Conservation (phyloP, 2,113 vertebrate genomes). For the Anolis sagrei region DNA sequence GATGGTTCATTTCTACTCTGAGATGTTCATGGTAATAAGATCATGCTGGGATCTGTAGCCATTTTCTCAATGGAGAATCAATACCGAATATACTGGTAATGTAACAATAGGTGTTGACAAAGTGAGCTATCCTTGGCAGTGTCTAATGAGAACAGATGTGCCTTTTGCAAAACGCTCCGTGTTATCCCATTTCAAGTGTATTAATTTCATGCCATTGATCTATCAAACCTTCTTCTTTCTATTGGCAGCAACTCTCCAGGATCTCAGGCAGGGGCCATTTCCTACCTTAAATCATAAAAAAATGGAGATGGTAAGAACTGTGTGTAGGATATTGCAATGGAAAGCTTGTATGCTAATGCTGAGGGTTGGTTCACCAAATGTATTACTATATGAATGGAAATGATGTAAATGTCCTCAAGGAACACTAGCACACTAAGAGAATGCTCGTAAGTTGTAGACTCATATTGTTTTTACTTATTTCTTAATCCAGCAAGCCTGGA, state of each 20-base stretch:
- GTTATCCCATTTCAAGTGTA: background rate
- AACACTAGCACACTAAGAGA: conserved; percentile 63
- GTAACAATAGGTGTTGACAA: conserved; percentile 70
- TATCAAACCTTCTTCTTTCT: background rate
- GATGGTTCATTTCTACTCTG: background rate
- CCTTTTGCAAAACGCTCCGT: background rate
- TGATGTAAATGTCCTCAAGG: conserved; percentile 49
- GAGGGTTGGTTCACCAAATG: background rate
- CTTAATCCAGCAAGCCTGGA: conserved; percentile 55
- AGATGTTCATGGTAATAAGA: conserved; percentile 43
- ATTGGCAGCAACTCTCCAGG: background rate
- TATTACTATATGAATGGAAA: conserved; percentile 48
- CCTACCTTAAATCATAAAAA: background rate
- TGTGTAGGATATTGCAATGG: background rate
- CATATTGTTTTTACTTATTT: background rate
- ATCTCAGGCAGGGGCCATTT: too few relatives aligned
- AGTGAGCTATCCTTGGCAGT: conserved; percentile 75
- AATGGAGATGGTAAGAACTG: background rate
- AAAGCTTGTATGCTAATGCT: background rate
- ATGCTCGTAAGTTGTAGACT: conserved; percentile 44
- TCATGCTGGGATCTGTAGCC: conserved; percentile 75
- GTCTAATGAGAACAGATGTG: conserved; percentile 78
- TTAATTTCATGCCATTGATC: background rate
- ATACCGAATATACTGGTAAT: conserved; percentile 76
- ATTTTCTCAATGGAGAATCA: conserved; percentile 78